Evolutionary conservation across 2,113 vertebrate species (phyloP).

Genomic region (Lophotis ruficrista): DNA sequence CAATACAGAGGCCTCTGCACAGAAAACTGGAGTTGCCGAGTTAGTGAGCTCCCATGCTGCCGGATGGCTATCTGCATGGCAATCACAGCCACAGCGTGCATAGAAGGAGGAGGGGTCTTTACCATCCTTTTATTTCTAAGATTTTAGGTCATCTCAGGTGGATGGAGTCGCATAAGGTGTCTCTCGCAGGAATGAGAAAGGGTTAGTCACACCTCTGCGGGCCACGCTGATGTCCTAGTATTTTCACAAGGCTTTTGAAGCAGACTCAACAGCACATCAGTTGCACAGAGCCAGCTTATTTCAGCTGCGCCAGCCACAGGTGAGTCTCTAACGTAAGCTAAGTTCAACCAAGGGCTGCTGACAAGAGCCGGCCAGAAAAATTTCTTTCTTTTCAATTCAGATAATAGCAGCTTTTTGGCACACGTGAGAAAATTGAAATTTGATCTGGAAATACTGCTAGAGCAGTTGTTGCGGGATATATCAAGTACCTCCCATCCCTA

Average conservation of each 20-base stretch:
- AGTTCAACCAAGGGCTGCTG: not conserved
- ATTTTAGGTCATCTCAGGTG: not conserved
- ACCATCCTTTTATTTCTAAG: not conserved
- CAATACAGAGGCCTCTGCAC: not conserved
- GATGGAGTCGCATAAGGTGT: not conserved
- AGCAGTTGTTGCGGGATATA: not conserved
- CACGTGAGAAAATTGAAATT: not conserved
- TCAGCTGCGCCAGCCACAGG: not conserved
- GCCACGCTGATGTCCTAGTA: not conserved
- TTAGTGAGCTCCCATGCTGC: not conserved
- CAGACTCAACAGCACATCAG: not conserved
- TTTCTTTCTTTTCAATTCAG: not conserved
- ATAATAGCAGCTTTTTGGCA: not conserved
- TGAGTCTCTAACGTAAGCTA: not conserved
- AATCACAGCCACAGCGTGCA: accelerated
- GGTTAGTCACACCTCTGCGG: not conserved
- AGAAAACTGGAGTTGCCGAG: not conserved
- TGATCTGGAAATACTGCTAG: not conserved
- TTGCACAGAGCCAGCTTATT: not conserved
- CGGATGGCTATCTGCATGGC: not conserved
- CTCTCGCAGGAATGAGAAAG: not conserved
- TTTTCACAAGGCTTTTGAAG: slow-evolving; percentile 9
- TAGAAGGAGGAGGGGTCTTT: not conserved
- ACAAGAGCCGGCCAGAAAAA: not conserved
- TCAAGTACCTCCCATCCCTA: not conserved